A percentile compares a stretch with the other conserved stretches of the same genome.
These are phyloP conservation scores for Mustela lutreola DNA, from an alignment of 2,113 vertebrate genomes.

Conservation along the genomic window DNA sequence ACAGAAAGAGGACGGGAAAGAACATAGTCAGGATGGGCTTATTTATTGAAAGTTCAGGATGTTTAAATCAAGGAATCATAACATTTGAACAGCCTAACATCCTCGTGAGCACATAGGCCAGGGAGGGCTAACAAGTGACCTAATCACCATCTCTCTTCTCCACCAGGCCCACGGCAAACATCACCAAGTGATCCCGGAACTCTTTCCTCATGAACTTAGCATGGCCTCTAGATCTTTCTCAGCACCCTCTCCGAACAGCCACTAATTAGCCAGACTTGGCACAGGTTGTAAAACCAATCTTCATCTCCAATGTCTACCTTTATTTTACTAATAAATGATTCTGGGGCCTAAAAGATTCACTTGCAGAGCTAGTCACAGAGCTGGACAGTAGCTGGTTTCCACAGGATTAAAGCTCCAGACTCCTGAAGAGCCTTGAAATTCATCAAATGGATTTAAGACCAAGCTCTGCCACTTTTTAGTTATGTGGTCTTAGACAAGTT, in stretches of 20 bases:
- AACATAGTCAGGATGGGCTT: not conserved
- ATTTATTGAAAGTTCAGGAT: constrained; percentile 18
- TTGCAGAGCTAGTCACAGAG: not conserved
- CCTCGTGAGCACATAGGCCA: not conserved
- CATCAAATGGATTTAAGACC: not conserved
- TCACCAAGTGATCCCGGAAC: constrained; percentile 42
- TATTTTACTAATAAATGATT: constrained; percentile 11
- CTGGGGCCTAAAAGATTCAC: not conserved
- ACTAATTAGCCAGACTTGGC: not conserved
- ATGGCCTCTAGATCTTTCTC: not conserved
- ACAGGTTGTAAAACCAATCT: not conserved
- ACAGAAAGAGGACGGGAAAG: not conserved
- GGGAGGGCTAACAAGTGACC: not conserved
- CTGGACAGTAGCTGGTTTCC: not conserved
- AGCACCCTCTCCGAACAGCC: not conserved
- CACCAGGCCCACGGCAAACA: constrained; percentile 13
- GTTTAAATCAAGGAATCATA: not conserved
- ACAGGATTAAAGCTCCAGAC: not conserved
- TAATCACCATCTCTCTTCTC: not conserved
- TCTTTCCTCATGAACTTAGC: not conserved
- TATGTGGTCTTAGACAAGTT: not conserved
- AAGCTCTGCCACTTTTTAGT: not conserved
- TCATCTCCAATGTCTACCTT: not conserved
- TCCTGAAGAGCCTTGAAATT: not conserved
- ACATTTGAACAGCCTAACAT: constrained; percentile 15